A percentile compares a stretch with the other conserved stretches of the same genome.
Conservation (phyloP, 2,797 vertebrate genomes). For the Avahi laniger region DNA sequence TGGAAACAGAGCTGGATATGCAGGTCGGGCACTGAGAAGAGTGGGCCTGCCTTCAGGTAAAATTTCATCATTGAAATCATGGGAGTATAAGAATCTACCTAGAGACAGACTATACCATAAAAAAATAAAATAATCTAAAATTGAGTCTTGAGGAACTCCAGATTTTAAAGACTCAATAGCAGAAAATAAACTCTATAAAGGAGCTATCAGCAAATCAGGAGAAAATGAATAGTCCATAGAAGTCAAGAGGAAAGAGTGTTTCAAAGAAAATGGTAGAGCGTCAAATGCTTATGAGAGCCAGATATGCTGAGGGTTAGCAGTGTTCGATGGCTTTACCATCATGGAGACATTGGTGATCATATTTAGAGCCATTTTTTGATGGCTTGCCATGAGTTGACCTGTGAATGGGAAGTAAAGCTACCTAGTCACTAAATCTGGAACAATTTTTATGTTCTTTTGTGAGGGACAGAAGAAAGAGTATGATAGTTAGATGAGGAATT, state of each 20-base stretch:
- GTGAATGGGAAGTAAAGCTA: background rate
- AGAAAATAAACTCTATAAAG: background rate
- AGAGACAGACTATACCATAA: background rate
- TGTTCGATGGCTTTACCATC: background rate
- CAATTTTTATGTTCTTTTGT: background rate
- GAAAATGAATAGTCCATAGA: background rate
- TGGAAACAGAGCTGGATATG: background rate
- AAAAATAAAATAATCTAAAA: background rate
- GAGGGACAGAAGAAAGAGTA: background rate
- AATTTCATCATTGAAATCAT: background rate
- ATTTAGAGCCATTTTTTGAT: background rate
- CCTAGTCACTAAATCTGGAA: background rate
- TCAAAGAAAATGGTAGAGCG: background rate
- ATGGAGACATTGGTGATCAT: too few species aligned
- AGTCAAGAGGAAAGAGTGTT: background rate
- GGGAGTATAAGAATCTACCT: background rate
- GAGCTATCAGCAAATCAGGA: background rate
- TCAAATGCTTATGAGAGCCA: background rate
- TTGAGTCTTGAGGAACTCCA: background rate
- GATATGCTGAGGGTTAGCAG: rapidly evolving
- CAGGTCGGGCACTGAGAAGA: background rate
- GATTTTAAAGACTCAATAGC: background rate
- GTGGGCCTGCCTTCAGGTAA: background rate
- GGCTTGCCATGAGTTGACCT: background rate
- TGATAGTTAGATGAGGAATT: background rate